Evolutionary conservation across 1,140 invertebrate genomes (phyloP).

Genomic region (Galendromus occidentalis): DNA sequence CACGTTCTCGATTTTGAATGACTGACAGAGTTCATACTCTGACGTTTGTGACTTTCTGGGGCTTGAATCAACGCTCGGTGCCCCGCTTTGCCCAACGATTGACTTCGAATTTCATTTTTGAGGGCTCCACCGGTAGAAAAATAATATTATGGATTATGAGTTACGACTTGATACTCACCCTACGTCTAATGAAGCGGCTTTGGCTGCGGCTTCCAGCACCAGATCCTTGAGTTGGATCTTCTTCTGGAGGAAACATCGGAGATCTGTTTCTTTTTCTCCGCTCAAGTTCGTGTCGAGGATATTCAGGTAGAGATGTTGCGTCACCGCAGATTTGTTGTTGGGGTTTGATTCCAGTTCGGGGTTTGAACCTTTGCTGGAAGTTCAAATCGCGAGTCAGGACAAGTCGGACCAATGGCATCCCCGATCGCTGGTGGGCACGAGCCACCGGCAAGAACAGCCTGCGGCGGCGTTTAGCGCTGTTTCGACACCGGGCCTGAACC

Average conservation of each 20-base stretch:
- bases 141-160: no score
- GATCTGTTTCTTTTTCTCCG: constrained; percentile 5
- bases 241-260: constrained; percentile 2
- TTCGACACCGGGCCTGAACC: no score
- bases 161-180: not conserved
- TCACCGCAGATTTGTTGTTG: not conserved
- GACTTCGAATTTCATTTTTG: no score
- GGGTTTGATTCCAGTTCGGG: constrained; percentile 6
- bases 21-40: no score
- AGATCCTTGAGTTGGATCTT: constrained; percentile 3
- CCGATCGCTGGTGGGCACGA: no score
- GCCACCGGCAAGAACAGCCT: no score
- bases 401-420: not conserved
- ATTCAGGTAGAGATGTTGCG: constrained; percentile 3
- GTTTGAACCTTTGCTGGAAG: not conserved
- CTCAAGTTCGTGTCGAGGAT: constrained; percentile 3
- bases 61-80: no score
- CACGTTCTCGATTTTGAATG: no score
- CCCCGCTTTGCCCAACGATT: no score
- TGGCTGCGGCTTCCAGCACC: constrained; percentile 5
- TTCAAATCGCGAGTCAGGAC: not conserved
- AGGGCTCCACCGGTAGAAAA: no score
- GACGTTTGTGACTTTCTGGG: no score
- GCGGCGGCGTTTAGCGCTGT: no score
- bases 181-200: not conserved